Conservation (phyloP, 2,113 vertebrate genomes). For the Cephalopholis sonnerati region DNA sequence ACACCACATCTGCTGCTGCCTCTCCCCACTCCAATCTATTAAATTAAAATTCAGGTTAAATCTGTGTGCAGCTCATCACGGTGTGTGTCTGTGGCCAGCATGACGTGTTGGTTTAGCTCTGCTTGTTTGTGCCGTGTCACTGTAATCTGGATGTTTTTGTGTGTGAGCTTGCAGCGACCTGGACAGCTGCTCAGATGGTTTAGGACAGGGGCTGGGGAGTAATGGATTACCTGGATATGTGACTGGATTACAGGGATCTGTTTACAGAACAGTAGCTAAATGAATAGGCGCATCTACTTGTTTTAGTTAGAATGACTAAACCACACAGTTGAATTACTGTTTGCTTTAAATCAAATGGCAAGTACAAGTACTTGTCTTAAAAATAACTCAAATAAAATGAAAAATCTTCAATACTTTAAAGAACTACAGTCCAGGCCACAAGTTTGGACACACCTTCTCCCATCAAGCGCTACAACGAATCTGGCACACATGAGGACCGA, state of each 20-base stretch:
- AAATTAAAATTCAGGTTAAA: slow-evolving; percentile 72
- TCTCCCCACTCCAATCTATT: slow-evolving; percentile 54
- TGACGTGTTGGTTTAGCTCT: slow-evolving; percentile 31
- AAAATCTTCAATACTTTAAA: too few relatives aligned
- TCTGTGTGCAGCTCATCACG: slow-evolving; percentile 51
- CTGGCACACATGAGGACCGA: too few relatives aligned
- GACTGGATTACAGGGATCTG: slow-evolving; percentile 38
- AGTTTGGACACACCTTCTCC: too few relatives aligned
- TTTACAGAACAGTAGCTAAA: slow-evolving; percentile 5
- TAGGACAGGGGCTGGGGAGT: slow-evolving; percentile 15
- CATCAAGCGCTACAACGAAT: too few relatives aligned
- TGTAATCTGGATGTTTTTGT: slow-evolving; percentile 38
- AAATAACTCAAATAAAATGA: neutral
- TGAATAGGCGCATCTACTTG: neutral
- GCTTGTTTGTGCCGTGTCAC: slow-evolving; percentile 39
- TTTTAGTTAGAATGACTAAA: neutral
- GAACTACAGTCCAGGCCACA: too few relatives aligned
- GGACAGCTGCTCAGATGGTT: slow-evolving; percentile 46
- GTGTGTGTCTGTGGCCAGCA: slow-evolving; percentile 48
- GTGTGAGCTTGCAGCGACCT: slow-evolving; percentile 10
- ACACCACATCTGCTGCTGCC: slow-evolving; percentile 72
- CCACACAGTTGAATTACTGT: neutral
- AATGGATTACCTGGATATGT: slow-evolving; percentile 62
- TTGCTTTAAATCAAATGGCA: neutral
- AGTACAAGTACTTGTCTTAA: neutral